Base-by-base conservation (phyloP, 2,113 vertebrate genomes). In the Psettodes erumei region DNA sequence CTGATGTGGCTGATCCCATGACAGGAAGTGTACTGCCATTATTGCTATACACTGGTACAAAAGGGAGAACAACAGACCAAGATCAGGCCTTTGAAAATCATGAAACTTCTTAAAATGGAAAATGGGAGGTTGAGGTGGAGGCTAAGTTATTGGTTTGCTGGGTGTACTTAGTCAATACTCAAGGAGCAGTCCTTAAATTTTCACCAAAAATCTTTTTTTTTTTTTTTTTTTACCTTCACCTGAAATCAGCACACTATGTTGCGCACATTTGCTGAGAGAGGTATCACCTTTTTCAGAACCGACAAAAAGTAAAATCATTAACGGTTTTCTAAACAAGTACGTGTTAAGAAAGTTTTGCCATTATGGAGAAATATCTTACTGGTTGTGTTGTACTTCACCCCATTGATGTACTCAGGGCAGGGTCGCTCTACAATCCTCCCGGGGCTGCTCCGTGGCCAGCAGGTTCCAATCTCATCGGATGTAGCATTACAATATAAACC, bases 331-430 rank as follows among this genome's bases (percentile, higher is more conserved):
- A 33, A n/a, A 33, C 2, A 15, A 43, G 60, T n/a, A n/a, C 5
- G 69, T 7, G 25, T 18, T 19, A 25, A 5, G 4, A 6, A 84
- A 87, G 48, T 88, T 89, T 82, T 66, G 10, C 28, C 12, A 43
- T 32, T 1, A 28, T 6, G 9, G 13, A 18, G 7, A 6, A 53
- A 71, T 53, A 38, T 94, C 98, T 98, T 94, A 99, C 98, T 95
- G 0, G 95, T 98, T 30, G 96, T 97, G 94, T 99, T 98, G 94
- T 99, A 99, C 85, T 97, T 97, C 88, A 99, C 94, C 30, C 98
- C 98, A 71, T 99, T 99, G 92, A 99, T 96, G 86, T 94, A 96
- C 89, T 98, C 97, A 0, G 98, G 98, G 79, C 98, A 99, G 13
- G 97, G 96, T 94, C 96, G 94, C 86, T 97, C 96, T 66, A 99